A percentile compares a stretch with the other conserved stretches of the same genome.
Evolutionary conservation across 2,797 vertebrate species (phyloP).

Genomic region (Natrix natrix): DNA sequence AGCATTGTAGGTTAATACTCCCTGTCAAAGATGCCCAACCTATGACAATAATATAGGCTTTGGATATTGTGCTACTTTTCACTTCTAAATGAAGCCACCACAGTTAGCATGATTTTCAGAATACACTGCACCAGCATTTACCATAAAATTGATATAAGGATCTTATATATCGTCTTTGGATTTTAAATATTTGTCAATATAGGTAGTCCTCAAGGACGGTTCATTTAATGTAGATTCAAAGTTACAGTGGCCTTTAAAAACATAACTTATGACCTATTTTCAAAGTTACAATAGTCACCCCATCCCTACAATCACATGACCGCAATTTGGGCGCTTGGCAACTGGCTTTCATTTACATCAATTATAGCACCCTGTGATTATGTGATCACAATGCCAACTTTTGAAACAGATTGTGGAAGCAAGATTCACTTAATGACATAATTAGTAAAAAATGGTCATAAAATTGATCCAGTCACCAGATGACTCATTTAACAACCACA

Average conservation of each 20-base stretch:
- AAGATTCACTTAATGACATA: not conserved
- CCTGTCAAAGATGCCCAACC: slow-evolving; percentile 45
- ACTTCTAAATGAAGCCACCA: slow-evolving; percentile 45
- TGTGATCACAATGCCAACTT: not conserved
- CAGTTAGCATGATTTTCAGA: slow-evolving; percentile 5
- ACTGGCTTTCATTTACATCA: not conserved
- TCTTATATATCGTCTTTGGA: not conserved
- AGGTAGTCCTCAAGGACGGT: not conserved
- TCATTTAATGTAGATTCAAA: not conserved
- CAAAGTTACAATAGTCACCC: not conserved
- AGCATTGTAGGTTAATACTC: slow-evolving; percentile 38
- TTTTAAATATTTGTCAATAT: not conserved
- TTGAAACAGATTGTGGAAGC: not conserved
- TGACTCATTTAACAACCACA: not conserved
- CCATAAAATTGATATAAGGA: not conserved
- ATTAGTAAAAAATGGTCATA: not conserved
- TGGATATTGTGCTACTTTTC: slow-evolving; percentile 56
- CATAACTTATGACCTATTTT: not conserved
- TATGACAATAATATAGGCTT: slow-evolving; percentile 40
- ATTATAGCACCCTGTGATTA: not conserved
- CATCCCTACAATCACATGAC: not conserved
- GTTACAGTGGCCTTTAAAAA: not conserved
- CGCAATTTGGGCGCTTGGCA: not conserved
- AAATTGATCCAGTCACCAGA: too few relatives aligned
- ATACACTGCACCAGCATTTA: slow-evolving; percentile 42